Percentiles rank a stretch among this genome's conserved stretches.
Conservation (phyloP, 2,113 vertebrate genomes). For the Corapipo altera region DNA sequence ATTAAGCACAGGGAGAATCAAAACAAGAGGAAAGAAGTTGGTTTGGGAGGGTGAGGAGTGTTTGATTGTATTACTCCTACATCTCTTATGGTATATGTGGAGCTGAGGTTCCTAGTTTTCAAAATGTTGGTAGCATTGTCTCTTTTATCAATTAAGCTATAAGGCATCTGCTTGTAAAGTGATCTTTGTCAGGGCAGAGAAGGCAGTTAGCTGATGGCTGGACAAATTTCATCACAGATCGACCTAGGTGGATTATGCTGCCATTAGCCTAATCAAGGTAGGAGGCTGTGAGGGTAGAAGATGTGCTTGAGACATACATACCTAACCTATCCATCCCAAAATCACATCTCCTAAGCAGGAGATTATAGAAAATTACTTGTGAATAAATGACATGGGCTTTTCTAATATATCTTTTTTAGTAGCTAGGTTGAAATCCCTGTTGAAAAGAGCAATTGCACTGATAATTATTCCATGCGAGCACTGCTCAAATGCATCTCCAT, state of each 20-base stretch:
- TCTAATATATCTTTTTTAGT: background rate
- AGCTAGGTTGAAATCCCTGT: background rate
- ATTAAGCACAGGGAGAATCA: slow-evolving; percentile 2
- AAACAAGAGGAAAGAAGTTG: background rate
- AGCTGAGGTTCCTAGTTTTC: background rate
- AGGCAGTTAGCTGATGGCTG: background rate
- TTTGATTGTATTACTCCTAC: background rate
- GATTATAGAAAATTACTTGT: background rate
- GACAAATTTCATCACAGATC: background rate
- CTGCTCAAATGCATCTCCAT: background rate
- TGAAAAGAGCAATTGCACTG: background rate
- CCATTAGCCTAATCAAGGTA: background rate
- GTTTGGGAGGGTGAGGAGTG: background rate
- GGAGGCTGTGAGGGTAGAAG: background rate
- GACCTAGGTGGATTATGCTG: background rate
- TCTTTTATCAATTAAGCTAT: background rate
- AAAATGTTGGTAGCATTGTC: background rate
- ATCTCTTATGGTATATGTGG: rapidly evolving
- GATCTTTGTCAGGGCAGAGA: background rate
- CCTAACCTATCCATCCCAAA: background rate
- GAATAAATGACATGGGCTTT: background rate
- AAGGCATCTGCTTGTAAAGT: background rate
- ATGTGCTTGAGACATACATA: background rate
- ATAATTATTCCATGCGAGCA: background rate
- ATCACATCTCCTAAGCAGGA: background rate